Base-by-base conservation (phyloP, 1,140 invertebrate species). In the Grapholita molesta region DNA sequence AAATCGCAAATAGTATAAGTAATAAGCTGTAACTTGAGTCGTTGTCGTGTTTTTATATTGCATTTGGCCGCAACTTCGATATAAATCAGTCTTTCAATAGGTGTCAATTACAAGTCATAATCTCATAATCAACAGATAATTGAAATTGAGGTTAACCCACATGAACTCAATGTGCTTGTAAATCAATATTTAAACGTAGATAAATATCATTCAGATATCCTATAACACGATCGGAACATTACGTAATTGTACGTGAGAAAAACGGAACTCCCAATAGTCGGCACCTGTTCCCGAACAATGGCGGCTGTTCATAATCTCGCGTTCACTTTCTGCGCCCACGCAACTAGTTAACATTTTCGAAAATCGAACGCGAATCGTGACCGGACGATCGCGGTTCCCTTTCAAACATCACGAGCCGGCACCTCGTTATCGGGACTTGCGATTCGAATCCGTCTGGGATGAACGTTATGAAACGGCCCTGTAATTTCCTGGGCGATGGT, bases 301-400 rank as follows among this genome's bases (percentile, higher is more conserved):
- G 75, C 68, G 35, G 68, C 69, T 76, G 64, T 65, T 65, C 64
- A 65, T 65, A 65, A 65, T 67, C 48, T 61, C 55, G 55, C 69
- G 79, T 82, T 82, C 76, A 82, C 82, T 84, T 84, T 82, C 81
- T 77, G 82, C 64, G 35, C 28, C 74, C 70, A 75, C 73, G 70
- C 71, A 75, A 65, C 77, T 82, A 70, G 81, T 84, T 83, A 86
- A 83, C 82, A 83, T 84, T 83, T 83, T 78, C 71, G 77, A 78
- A 78, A 80, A 87, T 78, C 83, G 80, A 79, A 73, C 75, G 72
- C 70, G 73, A 80, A 75, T 88, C 86, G 86, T 88, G 86, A 88
- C 83, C 71, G 64, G 73, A 75, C 71, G 42, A 73, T 74, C 70
- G 75, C 73, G 61, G 70, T 73, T 79, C 70, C 75, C 76, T 83